Evolutionary conservation across 2,113 vertebrate genomes (phyloP).

Genomic region (Neofelis nebulosa): DNA sequence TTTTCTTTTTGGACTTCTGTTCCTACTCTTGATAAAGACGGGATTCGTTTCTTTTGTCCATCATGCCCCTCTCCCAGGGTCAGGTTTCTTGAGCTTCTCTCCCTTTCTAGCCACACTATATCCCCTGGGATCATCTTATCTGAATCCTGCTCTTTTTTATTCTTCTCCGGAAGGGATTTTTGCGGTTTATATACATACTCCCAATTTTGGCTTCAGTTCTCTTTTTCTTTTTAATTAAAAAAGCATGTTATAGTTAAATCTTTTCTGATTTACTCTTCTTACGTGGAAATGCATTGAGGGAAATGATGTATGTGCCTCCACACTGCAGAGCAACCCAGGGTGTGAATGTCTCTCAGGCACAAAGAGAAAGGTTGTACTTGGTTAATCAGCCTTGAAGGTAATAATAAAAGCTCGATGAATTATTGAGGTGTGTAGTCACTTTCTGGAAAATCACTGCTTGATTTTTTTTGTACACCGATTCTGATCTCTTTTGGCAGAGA

Average conservation of each 20-base stretch:
- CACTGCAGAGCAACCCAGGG: not conserved
- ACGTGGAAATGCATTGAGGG: not conserved
- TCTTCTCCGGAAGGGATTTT: not conserved
- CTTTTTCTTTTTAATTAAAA: conserved; percentile 47
- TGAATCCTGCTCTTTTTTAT: not conserved
- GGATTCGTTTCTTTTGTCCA: not conserved
- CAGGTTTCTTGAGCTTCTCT: not conserved
- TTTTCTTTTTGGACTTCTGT: not conserved
- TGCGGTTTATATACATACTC: not conserved
- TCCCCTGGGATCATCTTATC: not conserved
- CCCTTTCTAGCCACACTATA: not conserved
- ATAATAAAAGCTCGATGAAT: not conserved
- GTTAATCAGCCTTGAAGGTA: not conserved
- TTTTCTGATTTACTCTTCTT: conserved; percentile 25
- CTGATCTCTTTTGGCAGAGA: not conserved
- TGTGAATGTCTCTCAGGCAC: not conserved
- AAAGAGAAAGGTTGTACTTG: not conserved
- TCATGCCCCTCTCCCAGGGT: not conserved
- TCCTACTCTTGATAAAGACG: not conserved
- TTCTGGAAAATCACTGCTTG: not conserved
- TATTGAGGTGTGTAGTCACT: not conserved
- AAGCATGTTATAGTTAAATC: not conserved
- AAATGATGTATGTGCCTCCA: not conserved
- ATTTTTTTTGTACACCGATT: not conserved
- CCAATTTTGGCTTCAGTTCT: not conserved